phyloP scores from a whole-genome alignment of 37 sponge, comb jelly and placozoan genomes.

The Eunapius fragilis region DNA sequence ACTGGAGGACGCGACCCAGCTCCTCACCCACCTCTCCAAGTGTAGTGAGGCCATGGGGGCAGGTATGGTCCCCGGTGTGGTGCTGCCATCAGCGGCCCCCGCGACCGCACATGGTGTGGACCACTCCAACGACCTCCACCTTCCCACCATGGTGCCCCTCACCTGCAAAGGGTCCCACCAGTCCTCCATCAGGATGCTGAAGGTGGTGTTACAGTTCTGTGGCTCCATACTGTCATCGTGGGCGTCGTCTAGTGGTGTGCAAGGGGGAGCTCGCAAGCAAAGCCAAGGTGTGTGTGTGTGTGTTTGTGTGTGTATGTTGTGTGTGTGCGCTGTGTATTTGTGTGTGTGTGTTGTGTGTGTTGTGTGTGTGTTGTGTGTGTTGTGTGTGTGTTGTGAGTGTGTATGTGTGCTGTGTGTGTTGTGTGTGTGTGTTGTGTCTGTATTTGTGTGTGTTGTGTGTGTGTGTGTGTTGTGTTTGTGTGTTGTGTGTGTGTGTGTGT shows the following conservation, averaged over 20 bases:
- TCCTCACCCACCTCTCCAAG: constrained; percentile 89
- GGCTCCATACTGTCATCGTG: constrained; percentile 57
- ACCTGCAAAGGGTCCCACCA: constrained; percentile 91
- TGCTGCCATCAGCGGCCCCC: constrained; percentile 34
- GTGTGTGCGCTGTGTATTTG: no score
- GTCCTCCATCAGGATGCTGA: constrained; percentile 88
- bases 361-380: no score
- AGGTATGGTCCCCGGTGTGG: constrained; percentile 15
- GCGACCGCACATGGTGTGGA: constrained; percentile 40
- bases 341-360: no score
- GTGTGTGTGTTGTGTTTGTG: no score
- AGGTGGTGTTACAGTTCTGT: constrained; percentile 84
- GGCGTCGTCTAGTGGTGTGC: not conserved
- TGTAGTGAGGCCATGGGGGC: constrained; percentile 51
- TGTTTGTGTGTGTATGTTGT: no score
- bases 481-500: no score
- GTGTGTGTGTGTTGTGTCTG: no score
- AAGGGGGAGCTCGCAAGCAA: not conserved
- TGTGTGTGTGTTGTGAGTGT: no score
- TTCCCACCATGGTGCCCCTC: constrained; percentile 91
- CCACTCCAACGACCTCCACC: constrained; percentile 90
- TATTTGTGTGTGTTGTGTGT: no score
- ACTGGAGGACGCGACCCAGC: constrained; percentile 91
- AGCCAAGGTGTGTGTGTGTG: constrained; percentile 9
- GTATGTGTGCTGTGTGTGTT: no score